Conservation (phyloP, 2,113 vertebrate species). For the Speoplatyrhinus poulsoni region DNA sequence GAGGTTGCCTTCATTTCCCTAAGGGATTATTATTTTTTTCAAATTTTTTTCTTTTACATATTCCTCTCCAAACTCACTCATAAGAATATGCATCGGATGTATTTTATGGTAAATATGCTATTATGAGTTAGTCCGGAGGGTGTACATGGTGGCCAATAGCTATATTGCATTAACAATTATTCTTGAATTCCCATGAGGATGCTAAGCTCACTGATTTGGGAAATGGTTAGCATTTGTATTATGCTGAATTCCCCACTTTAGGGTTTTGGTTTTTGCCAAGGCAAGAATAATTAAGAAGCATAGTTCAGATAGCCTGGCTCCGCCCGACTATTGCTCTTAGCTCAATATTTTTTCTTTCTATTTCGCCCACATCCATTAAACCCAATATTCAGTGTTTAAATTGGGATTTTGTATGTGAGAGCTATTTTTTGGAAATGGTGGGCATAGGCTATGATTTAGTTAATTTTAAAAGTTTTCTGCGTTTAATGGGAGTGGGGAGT, state of each 20-base stretch:
- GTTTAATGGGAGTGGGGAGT: no score
- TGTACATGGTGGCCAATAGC: background rate
- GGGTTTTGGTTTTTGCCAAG: background rate
- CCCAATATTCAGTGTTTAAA: no score
- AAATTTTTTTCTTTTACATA: background rate
- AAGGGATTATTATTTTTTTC: no score
- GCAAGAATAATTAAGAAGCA: background rate
- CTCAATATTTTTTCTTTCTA: no score
- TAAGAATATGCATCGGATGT: background rate
- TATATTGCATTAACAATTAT: background rate
- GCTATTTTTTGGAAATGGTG: no score
- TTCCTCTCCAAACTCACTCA: background rate
- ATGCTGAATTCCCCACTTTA: background rate
- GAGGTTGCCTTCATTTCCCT: slow-evolving; percentile 1
- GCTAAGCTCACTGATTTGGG: background rate
- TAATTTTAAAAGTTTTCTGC: no score
- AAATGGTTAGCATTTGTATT: background rate
- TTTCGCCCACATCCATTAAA: no score
- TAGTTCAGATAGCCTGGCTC: no score
- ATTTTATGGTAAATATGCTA: slow-evolving; percentile 1
- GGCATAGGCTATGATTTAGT: no score
- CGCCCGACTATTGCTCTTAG: no score
- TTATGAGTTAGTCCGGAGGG: background rate
- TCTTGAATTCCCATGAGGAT: background rate
- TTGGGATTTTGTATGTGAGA: no score